These are phyloP conservation scores for Philopotamus ludificatus DNA, from an alignment of 1,140 invertebrate genomes.

Conservation along the genomic window DNA sequence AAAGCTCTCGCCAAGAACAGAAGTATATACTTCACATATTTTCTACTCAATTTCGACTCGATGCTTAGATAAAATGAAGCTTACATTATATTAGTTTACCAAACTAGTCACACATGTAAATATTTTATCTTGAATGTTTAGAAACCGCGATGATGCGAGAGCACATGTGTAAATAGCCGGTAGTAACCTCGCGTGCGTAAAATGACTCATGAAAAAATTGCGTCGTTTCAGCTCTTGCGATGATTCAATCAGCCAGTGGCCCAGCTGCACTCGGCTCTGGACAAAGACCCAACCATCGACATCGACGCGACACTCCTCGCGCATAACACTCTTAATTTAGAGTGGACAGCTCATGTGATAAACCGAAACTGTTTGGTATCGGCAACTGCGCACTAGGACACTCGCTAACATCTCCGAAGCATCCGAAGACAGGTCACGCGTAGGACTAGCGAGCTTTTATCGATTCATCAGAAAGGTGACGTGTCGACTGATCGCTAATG, in stretches of 20 bases:
- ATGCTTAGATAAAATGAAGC: too few species aligned
- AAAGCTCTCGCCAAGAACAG: too few species aligned
- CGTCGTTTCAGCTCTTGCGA: neutral
- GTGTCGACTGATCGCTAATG: too few species aligned
- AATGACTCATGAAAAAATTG: conserved; percentile 7
- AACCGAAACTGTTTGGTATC: neutral
- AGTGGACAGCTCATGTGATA: conserved; percentile 8
- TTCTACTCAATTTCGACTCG: too few species aligned
- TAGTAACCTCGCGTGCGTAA: neutral
- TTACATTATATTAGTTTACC: too few species aligned
- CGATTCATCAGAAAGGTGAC: too few species aligned
- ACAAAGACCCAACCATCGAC: conserved; percentile 1
- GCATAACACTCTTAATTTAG: conserved; percentile 3
- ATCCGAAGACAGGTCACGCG: neutral
- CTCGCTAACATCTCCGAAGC: neutral
- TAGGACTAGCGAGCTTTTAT: neutral
- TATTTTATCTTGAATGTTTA: too few species aligned
- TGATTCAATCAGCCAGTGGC: too few species aligned
- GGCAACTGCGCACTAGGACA: neutral
- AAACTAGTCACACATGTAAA: too few species aligned
- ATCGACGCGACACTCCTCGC: neutral
- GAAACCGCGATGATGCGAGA: neutral
- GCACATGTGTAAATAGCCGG: neutral
- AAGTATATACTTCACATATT: too few species aligned
- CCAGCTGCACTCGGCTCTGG: too few species aligned